phyloP scores from a whole-genome alignment of 1,140 invertebrate genomes.

The Paraescarpia echinospica region DNA sequence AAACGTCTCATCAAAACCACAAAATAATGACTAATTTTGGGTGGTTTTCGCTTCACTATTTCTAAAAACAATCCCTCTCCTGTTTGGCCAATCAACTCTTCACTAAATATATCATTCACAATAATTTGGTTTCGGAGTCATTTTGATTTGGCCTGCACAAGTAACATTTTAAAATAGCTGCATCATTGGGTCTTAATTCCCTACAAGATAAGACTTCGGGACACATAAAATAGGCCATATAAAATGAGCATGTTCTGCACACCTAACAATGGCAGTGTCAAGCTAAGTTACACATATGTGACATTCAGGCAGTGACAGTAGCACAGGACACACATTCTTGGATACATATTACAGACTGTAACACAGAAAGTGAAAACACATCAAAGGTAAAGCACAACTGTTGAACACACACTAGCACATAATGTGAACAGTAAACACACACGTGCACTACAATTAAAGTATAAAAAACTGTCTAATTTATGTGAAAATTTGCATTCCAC shows the following conservation, averaged over 20 bases:
- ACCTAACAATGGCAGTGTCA: background rate
- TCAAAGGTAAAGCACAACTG: background rate
- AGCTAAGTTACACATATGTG: background rate
- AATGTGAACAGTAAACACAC: background rate
- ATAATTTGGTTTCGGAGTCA: background rate
- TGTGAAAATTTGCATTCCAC: background rate
- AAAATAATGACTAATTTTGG: background rate
- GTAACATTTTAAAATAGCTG: background rate
- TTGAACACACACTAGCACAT: background rate
- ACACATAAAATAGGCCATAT: background rate
- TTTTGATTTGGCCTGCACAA: background rate
- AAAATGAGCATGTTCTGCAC: background rate
- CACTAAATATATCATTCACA: background rate
- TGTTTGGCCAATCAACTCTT: background rate
- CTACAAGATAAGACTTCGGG: background rate
- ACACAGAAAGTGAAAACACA: constrained; percentile 1
- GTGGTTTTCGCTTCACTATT: background rate
- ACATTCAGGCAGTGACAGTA: background rate
- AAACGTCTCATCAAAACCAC: background rate
- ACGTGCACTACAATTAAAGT: background rate
- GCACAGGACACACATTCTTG: background rate
- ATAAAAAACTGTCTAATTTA: background rate
- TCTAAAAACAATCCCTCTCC: no score
- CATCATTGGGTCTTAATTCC: background rate
- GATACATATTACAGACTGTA: background rate